Conservation (phyloP, 2,888 invertebrate species). For the Latrodectus hesperus region DNA sequence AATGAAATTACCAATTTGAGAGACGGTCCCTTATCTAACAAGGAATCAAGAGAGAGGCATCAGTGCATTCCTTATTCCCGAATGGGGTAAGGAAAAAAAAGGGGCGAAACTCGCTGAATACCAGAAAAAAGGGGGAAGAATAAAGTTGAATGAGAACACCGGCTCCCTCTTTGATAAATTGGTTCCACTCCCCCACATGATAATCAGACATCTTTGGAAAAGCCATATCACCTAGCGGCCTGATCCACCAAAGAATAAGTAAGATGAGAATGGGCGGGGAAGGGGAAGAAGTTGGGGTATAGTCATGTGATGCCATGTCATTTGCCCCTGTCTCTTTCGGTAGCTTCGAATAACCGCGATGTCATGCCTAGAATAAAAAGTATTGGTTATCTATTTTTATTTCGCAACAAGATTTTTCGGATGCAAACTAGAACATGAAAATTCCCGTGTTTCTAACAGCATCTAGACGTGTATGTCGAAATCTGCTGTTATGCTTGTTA, state of each 20-base stretch:
- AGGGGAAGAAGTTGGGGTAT: neutral
- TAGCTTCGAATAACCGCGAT: conserved; percentile 24
- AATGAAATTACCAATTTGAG: neutral
- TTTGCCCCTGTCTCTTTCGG: conserved; percentile 15
- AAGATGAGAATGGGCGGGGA: conserved; percentile 15
- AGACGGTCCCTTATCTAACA: conserved; percentile 16
- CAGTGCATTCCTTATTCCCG: conserved; percentile 31
- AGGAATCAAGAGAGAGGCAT: conserved; percentile 36
- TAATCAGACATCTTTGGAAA: conserved; percentile 56
- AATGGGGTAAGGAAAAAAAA: conserved; percentile 21
- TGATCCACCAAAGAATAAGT: conserved; percentile 36
- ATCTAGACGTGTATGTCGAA: neutral
- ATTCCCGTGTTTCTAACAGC: neutral
- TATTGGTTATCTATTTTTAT: conserved; percentile 32
- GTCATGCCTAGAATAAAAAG: neutral
- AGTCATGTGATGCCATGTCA: conserved; percentile 38
- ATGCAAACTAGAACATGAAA: neutral
- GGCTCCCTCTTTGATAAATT: conserved; percentile 53
- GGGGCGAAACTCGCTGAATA: conserved; percentile 27
- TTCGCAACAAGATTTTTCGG: neutral
- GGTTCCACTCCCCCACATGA: conserved; percentile 59
- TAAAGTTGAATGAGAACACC: conserved; percentile 53
- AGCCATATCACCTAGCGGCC: conserved; percentile 33
- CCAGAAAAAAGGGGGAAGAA: neutral
- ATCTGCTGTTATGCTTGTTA: neutral